Percentiles rank a stretch among this genome's conserved stretches.
These are phyloP conservation scores for Parelbella ahira DNA, from an alignment of 2,888 invertebrate species.

Conservation along the genomic window DNA sequence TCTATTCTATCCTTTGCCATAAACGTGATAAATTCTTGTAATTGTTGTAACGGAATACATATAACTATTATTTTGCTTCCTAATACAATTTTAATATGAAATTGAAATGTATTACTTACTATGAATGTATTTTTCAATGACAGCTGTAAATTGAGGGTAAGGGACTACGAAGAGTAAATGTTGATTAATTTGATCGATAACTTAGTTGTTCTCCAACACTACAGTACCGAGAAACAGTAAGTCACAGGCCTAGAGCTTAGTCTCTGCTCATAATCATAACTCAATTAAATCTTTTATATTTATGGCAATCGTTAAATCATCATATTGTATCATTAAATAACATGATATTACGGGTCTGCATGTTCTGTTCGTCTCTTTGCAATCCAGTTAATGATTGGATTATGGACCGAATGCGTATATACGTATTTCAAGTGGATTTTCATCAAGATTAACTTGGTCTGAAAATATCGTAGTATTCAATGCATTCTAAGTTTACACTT, in stretches of 20 bases:
- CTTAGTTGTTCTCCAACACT: slow-evolving; percentile 42
- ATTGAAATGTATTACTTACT: no score
- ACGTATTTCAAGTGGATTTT: not conserved
- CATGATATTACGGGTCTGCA: slow-evolving; percentile 16
- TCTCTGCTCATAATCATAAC: slow-evolving; percentile 71
- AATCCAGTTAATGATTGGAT: slow-evolving; percentile 16
- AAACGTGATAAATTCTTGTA: no score
- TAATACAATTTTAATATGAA: no score
- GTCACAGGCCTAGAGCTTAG: slow-evolving; percentile 61
- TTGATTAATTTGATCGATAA: slow-evolving; percentile 22
- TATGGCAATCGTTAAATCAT: slow-evolving; percentile 65
- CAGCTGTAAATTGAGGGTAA: no score
- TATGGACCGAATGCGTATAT: slow-evolving; percentile 2
- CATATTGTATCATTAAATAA: slow-evolving; percentile 52
- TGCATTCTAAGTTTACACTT: no score
- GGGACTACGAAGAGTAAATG: no score
- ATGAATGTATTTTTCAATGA: no score
- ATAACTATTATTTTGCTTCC: no score
- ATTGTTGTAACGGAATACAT: no score
- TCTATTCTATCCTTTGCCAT: no score
- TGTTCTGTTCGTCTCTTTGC: slow-evolving; percentile 10
- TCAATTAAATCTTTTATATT: slow-evolving; percentile 78
- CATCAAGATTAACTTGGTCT: no score
- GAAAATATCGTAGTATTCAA: no score
- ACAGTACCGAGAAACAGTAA: slow-evolving; percentile 39